These are phyloP conservation scores for Collichthys lucidus DNA, from an alignment of 2,113 vertebrate species.

Conservation along the genomic window DNA sequence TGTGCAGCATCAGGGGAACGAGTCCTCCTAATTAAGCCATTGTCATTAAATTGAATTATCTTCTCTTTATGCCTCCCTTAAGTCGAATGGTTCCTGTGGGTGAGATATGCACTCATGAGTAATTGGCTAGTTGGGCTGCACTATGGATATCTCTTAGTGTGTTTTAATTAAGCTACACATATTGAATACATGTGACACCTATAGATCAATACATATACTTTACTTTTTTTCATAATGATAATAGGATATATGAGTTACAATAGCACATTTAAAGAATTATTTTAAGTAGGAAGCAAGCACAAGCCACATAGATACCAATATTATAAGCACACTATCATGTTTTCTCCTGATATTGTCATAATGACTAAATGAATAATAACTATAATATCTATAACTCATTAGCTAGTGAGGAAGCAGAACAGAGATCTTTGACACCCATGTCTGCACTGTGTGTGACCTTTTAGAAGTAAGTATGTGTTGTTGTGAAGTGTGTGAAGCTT, in stretches of 20 bases:
- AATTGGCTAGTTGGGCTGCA: background rate
- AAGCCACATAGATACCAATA: background rate
- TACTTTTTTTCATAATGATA: background rate
- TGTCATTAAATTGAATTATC: slow-evolving; percentile 40
- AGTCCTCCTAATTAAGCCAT: slow-evolving; percentile 25
- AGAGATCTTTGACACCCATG: background rate
- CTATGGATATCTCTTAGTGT: background rate
- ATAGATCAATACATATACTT: background rate
- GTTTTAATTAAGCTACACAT: background rate
- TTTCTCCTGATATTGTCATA: background rate
- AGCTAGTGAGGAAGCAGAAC: background rate
- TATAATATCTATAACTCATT: background rate
- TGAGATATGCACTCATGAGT: background rate
- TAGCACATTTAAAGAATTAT: background rate
- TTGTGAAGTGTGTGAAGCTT: background rate
- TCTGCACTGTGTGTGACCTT: background rate
- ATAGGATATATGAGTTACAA: too few relatives aligned
- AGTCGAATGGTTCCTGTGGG: background rate
- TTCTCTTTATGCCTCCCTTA: background rate
- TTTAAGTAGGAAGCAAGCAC: background rate
- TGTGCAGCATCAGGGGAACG: slow-evolving; percentile 20
- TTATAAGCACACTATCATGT: background rate
- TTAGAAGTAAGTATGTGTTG: background rate
- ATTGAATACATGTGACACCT: background rate
- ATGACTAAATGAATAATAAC: background rate